Evolutionary conservation across 2,113 vertebrate genomes (phyloP).

Genomic region (Grallaria varia): DNA sequence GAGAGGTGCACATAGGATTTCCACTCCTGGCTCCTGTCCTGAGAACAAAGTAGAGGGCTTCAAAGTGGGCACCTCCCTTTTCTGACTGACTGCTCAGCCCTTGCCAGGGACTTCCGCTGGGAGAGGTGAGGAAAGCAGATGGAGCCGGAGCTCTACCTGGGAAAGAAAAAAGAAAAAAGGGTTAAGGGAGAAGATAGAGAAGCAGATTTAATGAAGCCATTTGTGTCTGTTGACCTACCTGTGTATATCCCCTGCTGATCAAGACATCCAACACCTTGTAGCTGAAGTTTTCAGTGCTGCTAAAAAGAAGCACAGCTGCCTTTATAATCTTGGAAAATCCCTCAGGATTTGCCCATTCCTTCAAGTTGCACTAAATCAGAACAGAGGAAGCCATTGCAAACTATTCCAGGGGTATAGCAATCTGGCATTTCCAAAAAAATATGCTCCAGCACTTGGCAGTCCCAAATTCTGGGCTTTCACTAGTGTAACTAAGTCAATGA

Average conservation of each 20-base stretch:
- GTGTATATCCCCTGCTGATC: neutral
- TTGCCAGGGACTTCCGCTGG: fast-evolving
- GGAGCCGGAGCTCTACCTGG: neutral
- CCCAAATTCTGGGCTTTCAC: neutral
- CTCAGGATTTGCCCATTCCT: neutral
- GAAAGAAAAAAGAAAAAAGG: neutral
- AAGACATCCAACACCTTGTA: neutral
- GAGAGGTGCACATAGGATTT: fast-evolving
- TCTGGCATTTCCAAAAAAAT: neutral
- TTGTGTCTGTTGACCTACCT: neutral
- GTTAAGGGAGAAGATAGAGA: neutral
- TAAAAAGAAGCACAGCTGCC: neutral
- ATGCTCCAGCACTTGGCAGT: neutral
- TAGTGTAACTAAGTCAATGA: neutral
- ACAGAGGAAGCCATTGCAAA: neutral
- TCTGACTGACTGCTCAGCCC: too few species aligned
- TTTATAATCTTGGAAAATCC: neutral
- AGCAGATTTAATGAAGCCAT: neutral
- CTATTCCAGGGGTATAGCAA: fast-evolving
- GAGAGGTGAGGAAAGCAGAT: neutral
- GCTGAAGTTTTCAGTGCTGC: neutral
- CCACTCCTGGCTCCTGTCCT: neutral
- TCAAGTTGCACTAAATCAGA: neutral
- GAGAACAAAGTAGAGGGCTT: neutral
- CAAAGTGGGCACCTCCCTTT: neutral